Conservation (phyloP, 2,113 vertebrate species). For the Hydrochoerus hydrochaeris region DNA sequence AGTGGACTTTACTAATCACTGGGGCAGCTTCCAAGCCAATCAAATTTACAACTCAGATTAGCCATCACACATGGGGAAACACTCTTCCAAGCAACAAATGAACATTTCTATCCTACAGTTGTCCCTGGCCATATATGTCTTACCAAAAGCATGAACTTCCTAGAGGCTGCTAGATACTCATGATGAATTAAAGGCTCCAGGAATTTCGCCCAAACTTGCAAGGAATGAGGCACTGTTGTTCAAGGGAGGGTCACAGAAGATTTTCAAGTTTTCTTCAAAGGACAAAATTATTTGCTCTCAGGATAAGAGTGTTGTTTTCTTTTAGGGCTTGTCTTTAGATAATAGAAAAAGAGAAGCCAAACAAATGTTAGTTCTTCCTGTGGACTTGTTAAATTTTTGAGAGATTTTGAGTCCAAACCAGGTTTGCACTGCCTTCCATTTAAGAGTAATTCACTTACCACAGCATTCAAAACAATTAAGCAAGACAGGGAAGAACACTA, state of each 20-base stretch:
- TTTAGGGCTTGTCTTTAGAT: constrained; percentile 47
- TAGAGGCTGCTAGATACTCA: neutral
- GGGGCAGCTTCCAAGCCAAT: neutral
- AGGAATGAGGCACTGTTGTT: constrained; percentile 31
- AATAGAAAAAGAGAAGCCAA: constrained; percentile 56
- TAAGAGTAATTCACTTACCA: constrained; percentile 68
- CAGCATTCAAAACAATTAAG: constrained; percentile 66
- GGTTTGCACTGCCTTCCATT: constrained; percentile 53
- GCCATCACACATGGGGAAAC: neutral
- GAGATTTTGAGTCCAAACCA: constrained; percentile 59
- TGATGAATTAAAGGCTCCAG: constrained; percentile 15
- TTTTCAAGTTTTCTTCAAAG: constrained; percentile 66
- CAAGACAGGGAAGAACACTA: constrained; percentile 26
- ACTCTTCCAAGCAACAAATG: neutral
- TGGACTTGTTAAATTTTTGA: constrained; percentile 57
- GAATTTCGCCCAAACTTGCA: constrained; percentile 52
- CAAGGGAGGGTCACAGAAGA: neutral
- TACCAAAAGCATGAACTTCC: neutral
- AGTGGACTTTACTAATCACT: neutral
- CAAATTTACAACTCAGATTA: neutral
- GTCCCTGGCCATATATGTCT: neutral
- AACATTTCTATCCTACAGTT: neutral
- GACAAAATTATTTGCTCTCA: constrained; percentile 58
- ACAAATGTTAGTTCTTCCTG: constrained; percentile 34
- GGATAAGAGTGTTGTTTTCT: constrained; percentile 54